Base-by-base conservation (phyloP, 2,113 vertebrate genomes). In the Anseranas semipalmata region DNA sequence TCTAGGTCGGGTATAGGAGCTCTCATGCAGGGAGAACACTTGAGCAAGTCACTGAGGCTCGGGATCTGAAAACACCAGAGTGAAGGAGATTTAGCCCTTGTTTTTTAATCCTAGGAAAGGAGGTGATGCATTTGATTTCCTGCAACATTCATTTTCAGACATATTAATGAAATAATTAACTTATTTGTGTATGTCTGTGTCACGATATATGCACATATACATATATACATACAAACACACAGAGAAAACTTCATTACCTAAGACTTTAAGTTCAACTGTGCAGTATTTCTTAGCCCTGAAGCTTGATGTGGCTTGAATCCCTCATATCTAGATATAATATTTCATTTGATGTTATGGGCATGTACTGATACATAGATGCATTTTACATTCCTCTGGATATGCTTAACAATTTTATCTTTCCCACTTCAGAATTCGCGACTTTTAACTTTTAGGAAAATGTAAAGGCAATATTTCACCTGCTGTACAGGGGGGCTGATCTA, bases 381-480 rank as follows among this genome's bases (percentile, higher is more conserved):
- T 79, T 93, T 96, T 90, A 83, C 91, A 96, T 97, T 97, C 97
- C 65, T 81, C 65, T 93, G 78, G 89, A 97, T 97, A 93, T 70
- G 79, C 87, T 94, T 93, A 96, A 92, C 75, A 96, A 91, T 91
- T 96, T 96, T 90, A 96, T 97, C 86, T 96, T 97, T 96, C 90
- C 13, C 25, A 76, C 87, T 91, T 95, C 92, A 91, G 91, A 95
- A 97, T 93, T 94, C 91, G 91, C 1, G 78, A 97, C 91, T 96
- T 97, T 97, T 95, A 97, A 96, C 94, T 97, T 97, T 97, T 63
- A 93, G 92, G 86, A 94, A 95, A 97, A 98, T 88, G 93, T 89
- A 93, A 97, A 93, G 67, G 81, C 35, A 94, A 85, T 96, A 97
- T 95, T 97, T 96, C 88, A 97, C 59, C 81, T 85, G 32, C 56